Percentiles rank a stretch among this genome's conserved stretches.
Evolutionary conservation across 2,797 vertebrate species (phyloP).

Genomic region (Liasis olivaceus): DNA sequence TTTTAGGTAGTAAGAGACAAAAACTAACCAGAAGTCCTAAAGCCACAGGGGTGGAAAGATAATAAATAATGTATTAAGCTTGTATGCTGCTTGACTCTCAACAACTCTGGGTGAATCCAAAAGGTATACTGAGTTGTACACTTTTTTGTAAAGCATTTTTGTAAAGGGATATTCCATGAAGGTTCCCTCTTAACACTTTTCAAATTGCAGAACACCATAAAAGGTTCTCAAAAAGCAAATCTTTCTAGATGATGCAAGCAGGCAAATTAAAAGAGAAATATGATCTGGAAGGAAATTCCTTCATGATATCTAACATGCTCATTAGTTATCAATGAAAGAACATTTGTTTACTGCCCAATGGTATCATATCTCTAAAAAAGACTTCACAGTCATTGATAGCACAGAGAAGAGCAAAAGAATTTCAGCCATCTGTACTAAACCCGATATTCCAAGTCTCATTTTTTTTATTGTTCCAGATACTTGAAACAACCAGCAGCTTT

Average conservation of each 20-base stretch:
- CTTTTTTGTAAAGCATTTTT: neutral
- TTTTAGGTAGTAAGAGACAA: neutral
- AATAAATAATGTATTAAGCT: neutral
- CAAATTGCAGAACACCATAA: neutral
- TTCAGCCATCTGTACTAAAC: neutral
- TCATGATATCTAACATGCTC: neutral
- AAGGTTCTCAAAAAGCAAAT: neutral
- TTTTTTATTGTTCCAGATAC: neutral
- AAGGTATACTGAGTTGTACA: neutral
- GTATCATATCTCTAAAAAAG: neutral
- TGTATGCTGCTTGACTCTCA: neutral
- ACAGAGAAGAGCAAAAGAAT: neutral
- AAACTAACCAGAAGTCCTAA: neutral
- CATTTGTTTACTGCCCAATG: neutral
- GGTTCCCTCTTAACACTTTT: neutral
- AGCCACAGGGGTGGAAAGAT: neutral
- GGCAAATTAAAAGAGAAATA: neutral
- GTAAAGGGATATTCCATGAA: neutral
- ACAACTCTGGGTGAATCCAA: neutral
- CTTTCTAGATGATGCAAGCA: neutral
- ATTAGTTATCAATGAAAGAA: neutral
- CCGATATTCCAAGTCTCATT: neutral
- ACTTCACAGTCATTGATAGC: neutral
- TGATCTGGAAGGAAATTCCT: neutral
- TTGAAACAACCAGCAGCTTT: neutral